Conservation (phyloP, 1,140 invertebrate species). For the Drosophila murphyi region DNA sequence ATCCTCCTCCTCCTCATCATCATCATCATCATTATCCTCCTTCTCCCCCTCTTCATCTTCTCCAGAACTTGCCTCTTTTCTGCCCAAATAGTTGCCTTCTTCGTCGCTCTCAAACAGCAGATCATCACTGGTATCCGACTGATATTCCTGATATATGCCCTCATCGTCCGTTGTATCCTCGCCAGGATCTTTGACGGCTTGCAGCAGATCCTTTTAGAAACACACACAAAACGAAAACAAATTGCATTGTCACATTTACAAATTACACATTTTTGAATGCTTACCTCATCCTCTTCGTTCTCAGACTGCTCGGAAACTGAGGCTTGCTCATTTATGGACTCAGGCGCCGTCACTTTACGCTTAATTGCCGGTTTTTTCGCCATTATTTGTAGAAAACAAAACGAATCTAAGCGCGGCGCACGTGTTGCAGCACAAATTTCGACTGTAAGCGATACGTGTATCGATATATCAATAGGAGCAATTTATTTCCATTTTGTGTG, state of each 20-base stretch:
- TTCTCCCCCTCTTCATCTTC: slow-evolving; percentile 61
- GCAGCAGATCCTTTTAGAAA: slow-evolving; percentile 58
- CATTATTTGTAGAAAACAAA: slow-evolving; percentile 72
- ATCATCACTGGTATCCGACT: slow-evolving; percentile 86
- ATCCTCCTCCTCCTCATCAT: slow-evolving; percentile 55
- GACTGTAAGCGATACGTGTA: slow-evolving; percentile 33
- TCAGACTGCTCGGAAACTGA: slow-evolving; percentile 59
- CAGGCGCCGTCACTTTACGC: slow-evolving; percentile 59
- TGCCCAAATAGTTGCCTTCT: slow-evolving; percentile 84
- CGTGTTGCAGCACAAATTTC: slow-evolving; percentile 66
- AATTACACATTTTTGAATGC: not conserved
- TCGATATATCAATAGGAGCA: slow-evolving; percentile 11
- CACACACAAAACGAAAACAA: slow-evolving; percentile 25
- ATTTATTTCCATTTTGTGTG: slow-evolving; percentile 11
- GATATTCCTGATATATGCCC: slow-evolving; percentile 85
- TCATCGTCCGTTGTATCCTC: slow-evolving; percentile 78
- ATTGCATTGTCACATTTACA: slow-evolving; percentile 1
- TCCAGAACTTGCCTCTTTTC: slow-evolving; percentile 50
- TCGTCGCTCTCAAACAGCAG: slow-evolving; percentile 85
- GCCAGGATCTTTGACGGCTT: slow-evolving; percentile 69
- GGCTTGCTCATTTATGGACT: slow-evolving; percentile 50
- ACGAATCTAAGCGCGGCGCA: slow-evolving; percentile 65
- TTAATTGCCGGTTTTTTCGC: slow-evolving; percentile 62
- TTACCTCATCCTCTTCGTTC: slow-evolving; percentile 69
- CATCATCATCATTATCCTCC: slow-evolving; percentile 40